phyloP scores from a whole-genome alignment of 2,888 invertebrate species.

The Ophion obscuratus region DNA sequence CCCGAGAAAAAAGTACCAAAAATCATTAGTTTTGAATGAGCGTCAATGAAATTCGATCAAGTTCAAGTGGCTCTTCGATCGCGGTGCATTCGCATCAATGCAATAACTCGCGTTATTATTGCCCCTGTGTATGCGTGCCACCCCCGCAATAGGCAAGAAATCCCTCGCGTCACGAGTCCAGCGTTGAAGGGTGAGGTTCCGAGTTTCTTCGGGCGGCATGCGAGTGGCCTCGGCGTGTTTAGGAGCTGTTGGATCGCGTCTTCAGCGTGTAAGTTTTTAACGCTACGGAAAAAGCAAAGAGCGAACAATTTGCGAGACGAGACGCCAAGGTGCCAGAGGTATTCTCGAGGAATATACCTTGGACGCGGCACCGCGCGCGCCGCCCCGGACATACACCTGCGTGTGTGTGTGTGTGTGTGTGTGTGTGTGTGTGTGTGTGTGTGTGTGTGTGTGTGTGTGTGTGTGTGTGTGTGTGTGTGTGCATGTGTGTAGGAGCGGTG shows the following conservation, averaged over 20 bases:
- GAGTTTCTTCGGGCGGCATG: constrained; percentile 61
- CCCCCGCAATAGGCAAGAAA: constrained; percentile 63
- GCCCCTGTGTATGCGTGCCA: constrained; percentile 38
- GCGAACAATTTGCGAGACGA: constrained; percentile 78
- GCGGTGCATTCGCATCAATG: constrained; percentile 6
- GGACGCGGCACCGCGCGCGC: constrained; percentile 31
- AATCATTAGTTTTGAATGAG: neutral
- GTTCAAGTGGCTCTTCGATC: neutral
- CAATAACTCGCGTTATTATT: constrained; percentile 55
- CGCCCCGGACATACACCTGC: constrained; percentile 4
- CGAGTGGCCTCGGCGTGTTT: constrained; percentile 73
- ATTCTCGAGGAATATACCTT: constrained; percentile 58
- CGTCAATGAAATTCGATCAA: neutral
- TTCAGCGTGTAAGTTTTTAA: constrained; percentile 68
- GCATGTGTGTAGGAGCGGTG: constrained; percentile 40
- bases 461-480: constrained; percentile 26
- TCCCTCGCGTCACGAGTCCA: constrained; percentile 33
- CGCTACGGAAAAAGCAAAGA: constrained; percentile 75
- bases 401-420: constrained; percentile 35
- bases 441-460: constrained; percentile 50
- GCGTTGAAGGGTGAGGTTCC: constrained; percentile 35
- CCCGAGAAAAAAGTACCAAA: neutral
- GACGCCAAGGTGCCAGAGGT: constrained; percentile 75
- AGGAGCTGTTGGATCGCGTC: constrained; percentile 79
- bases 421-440: constrained; percentile 39